Evolutionary conservation across 2,113 vertebrate species (phyloP).

Genomic region (Cebus imitator): DNA sequence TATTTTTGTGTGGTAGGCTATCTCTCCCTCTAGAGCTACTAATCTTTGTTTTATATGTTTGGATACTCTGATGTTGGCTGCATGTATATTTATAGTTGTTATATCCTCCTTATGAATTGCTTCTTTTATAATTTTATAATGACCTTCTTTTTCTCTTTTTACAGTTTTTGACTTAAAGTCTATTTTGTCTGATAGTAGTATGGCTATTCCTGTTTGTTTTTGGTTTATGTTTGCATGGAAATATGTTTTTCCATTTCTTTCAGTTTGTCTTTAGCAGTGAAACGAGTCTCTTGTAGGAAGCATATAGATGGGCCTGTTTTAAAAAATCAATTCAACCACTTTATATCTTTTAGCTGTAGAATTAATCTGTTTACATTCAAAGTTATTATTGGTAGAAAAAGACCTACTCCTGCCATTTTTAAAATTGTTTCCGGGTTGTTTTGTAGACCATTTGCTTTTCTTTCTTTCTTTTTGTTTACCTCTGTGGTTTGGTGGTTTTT

Average conservation of each 20-base stretch:
- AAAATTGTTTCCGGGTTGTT: neutral
- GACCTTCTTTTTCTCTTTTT: neutral
- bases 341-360: neutral
- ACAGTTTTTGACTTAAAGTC: neutral
- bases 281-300: neutral
- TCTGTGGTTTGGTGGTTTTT: neutral
- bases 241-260: neutral
- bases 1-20: neutral
- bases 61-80: neutral
- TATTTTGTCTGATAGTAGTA: neutral
- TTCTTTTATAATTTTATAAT: neutral
- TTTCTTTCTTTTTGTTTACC: neutral
- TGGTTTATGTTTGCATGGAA: neutral
- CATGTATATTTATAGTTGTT: neutral
- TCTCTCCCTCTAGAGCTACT: neutral
- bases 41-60: neutral
- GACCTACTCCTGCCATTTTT: neutral
- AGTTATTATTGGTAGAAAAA: neutral
- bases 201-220: neutral
- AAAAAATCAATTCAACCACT: neutral
- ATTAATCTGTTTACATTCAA: neutral
- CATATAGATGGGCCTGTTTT: neutral
- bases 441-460: neutral
- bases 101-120: neutral
- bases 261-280: neutral